A percentile compares a stretch with the other conserved stretches of the same genome.
Evolutionary conservation across 1,140 invertebrate species (phyloP).

Genomic region (Druon quercuslanigerum): DNA sequence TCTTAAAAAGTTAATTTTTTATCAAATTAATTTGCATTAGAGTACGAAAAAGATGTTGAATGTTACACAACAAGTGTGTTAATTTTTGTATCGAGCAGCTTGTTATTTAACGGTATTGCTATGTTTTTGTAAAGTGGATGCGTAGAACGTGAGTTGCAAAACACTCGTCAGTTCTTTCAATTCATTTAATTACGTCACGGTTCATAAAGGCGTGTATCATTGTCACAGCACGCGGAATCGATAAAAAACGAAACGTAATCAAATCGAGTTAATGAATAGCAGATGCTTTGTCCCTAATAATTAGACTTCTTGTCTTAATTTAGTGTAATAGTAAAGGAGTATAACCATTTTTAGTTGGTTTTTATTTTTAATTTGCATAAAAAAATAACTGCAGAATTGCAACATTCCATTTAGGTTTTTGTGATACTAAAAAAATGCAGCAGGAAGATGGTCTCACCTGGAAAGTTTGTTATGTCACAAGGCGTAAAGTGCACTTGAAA

Average conservation of each 20-base stretch:
- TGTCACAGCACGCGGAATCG: conserved; percentile 1
- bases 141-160: neutral
- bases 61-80: neutral
- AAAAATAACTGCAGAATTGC: neutral
- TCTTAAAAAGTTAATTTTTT: too few relatives aligned
- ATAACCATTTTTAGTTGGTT: too few relatives aligned
- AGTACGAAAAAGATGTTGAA: too few relatives aligned
- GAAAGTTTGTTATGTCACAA: neutral
- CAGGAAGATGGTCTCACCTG: neutral
- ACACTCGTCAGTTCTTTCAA: conserved; percentile 15
- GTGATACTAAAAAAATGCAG: too few relatives aligned
- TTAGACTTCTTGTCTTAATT: neutral
- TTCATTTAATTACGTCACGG: conserved; percentile 9
- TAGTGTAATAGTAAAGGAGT: too few relatives aligned
- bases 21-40: too few relatives aligned
- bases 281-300: neutral
- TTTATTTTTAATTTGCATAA: neutral
- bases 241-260: conserved; percentile 2
- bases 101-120: neutral
- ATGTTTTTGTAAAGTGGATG: neutral
- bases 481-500: neutral
- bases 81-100: neutral
- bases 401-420: too few relatives aligned
- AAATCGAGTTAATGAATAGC: neutral
- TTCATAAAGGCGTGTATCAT: neutral